Evolutionary conservation across 2,113 vertebrate genomes (phyloP), one percentile per base, ranked within the genome.

Genomic region (Numenius arquata): DNA sequence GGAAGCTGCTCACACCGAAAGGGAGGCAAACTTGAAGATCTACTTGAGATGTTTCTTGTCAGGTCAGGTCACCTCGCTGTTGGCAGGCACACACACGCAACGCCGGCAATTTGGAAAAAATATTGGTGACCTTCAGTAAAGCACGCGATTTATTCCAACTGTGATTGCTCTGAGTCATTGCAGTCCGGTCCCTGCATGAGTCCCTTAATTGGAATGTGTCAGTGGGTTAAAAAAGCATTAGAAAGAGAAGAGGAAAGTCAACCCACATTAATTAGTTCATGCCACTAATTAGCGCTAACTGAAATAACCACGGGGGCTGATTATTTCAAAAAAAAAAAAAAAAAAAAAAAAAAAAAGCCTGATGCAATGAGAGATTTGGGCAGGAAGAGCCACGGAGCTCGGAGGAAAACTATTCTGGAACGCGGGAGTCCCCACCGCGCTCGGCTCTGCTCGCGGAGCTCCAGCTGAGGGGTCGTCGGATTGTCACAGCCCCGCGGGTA

Each of bases 241-340:
- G 32, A 5, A 66, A 20, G 45, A 59, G 32, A n/a, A 48, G 41
- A 85, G 83, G 66, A 52, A 72, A 91, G 43, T 68, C 86, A 89
- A 18, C 12, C 4, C 62, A 48, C 81, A 2, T 96, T 97, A 97
- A 97, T 96, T 95, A 94, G 95, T 86, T 83, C 21, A 2, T 25
- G 80, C 26, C 90, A 86, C 78, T 95, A 95, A 97, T 96, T 95
- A 97, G 94, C 18, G 9, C 20, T 73, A 15, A 86, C 74, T 21
- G 86, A 70, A 96, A 96, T 76, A 90, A 95, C 95, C 82, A 80
- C 77, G 8, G 95, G 95, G 91, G 93, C 38, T 86, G 81, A 90
- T 47, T 45, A n/a, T 19, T 84, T 89, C 23, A 8, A 15, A 53
- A 55, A 55, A 55, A 11, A 29, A n/a, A n/a, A n/a, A n/a, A 48